Percentiles rank a stretch among this genome's conserved stretches.
These are phyloP conservation scores for Taurulus bubalis DNA, from an alignment of 2,113 vertebrate genomes.

Conservation along the genomic window DNA sequence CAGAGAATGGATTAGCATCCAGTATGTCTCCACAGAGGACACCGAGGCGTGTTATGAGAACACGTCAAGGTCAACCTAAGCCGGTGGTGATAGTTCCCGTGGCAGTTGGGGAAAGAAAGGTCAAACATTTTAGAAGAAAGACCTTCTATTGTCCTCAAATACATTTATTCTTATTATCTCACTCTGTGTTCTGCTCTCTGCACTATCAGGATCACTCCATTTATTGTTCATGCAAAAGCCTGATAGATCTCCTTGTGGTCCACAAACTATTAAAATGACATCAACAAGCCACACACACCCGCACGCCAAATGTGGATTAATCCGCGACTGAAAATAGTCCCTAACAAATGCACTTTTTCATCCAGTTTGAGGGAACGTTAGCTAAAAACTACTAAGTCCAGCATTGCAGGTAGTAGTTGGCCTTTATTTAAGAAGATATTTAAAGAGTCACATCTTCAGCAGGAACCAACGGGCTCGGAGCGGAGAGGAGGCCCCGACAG, in stretches of 20 bases:
- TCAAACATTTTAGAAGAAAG: conserved; percentile 22
- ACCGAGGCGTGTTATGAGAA: conserved; percentile 76
- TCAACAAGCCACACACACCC: no score
- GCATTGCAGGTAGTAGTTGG: no score
- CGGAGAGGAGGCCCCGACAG: not conserved
- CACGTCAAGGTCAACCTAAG: conserved; percentile 74
- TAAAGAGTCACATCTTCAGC: not conserved
- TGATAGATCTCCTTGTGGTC: no score
- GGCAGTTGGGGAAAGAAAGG: conserved; percentile 61
- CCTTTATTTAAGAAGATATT: not conserved
- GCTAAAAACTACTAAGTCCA: no score
- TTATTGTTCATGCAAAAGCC: not conserved
- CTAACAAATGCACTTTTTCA: not conserved
- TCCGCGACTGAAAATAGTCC: not conserved
- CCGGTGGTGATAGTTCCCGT: conserved; percentile 73
- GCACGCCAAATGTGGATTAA: not conserved
- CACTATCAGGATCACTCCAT: not conserved
- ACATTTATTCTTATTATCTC: not conserved
- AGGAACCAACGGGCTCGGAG: not conserved
- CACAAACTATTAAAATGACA: no score
- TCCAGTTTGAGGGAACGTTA: no score
- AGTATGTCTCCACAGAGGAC: conserved; percentile 47
- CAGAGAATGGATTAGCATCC: conserved; percentile 33
- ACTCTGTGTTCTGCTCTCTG: not conserved
- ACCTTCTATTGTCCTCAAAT: not conserved